Conservation (phyloP, 2,888 invertebrate species). For the Lycia hirtaria region DNA sequence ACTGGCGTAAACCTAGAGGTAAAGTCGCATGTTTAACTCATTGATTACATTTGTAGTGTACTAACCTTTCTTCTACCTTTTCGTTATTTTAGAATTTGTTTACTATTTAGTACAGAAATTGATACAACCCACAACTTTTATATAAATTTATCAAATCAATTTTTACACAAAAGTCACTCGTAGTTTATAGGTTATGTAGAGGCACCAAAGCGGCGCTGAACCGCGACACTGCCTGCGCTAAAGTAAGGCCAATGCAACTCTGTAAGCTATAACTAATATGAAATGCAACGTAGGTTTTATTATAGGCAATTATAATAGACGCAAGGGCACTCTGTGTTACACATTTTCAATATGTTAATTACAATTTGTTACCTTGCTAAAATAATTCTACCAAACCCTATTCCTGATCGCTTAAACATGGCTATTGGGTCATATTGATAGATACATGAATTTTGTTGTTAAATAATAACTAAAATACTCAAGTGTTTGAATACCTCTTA, state of each 20-base stretch:
- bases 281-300: background rate
- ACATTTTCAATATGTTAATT: slow-evolving; percentile 68
- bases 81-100: background rate
- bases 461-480: background rate
- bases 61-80: background rate
- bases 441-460: slow-evolving; percentile 56
- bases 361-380: slow-evolving; percentile 84
- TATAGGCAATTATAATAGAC: background rate
- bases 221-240: no score
- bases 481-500: no score
- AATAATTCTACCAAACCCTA: slow-evolving; percentile 71
- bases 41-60: slow-evolving; percentile 54
- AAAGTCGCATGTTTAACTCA: slow-evolving; percentile 62
- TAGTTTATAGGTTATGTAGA: slow-evolving; percentile 21
- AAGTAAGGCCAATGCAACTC: no score
- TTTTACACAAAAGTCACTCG: slow-evolving; percentile 2
- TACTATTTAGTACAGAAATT: background rate
- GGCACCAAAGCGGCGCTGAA: no score
- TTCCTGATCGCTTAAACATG: slow-evolving; percentile 62
- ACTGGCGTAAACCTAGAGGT: slow-evolving; percentile 99
- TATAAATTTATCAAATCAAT: background rate
- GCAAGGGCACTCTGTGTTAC: slow-evolving; percentile 85
- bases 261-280: no score
- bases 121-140: background rate
- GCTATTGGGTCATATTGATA: slow-evolving; percentile 73